Conservation (phyloP, 2,888 invertebrate species). For the Agelastica alni region DNA sequence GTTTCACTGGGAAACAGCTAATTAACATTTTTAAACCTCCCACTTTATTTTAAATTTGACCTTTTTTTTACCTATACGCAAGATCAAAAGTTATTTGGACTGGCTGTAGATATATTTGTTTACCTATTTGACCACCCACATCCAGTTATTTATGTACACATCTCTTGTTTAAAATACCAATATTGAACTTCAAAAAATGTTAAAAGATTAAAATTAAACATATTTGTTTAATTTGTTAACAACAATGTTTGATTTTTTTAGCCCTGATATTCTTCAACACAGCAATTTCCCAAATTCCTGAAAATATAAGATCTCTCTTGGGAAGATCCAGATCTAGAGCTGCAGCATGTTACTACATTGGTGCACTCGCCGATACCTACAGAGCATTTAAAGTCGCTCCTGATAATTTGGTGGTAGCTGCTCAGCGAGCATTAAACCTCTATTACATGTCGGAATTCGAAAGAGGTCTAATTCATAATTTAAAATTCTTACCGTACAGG, state of each 20-base stretch:
- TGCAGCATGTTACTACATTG: conserved; percentile 62
- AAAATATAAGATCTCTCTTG: conserved; percentile 61
- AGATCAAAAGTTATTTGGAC: no score
- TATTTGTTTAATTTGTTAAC: no score
- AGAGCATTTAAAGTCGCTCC: conserved; percentile 53
- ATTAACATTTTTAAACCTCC: no score
- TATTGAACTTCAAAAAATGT: no score
- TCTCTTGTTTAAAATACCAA: no score
- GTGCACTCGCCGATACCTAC: conserved; percentile 60
- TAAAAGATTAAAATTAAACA: no score
- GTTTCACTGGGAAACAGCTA: no score
- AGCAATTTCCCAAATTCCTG: conserved; percentile 47
- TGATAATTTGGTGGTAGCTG: conserved; percentile 47
- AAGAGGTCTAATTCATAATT: conserved; percentile 51
- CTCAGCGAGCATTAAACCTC: conserved; percentile 50
- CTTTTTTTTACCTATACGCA: no score
- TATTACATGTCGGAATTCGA: conserved; percentile 54
- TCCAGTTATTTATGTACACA: no score
- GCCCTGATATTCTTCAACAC: conserved; percentile 49
- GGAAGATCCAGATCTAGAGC: conserved; percentile 61
- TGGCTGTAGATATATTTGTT: no score
- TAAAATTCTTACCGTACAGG: conserved; percentile 41
- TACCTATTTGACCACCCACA: no score
- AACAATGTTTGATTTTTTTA: not conserved
- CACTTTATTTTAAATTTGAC: no score